Percentiles rank a stretch among this genome's conserved stretches.
Evolutionary conservation across 2,113 vertebrate genomes (phyloP).

Genomic region (Perognathus longimembris): DNA sequence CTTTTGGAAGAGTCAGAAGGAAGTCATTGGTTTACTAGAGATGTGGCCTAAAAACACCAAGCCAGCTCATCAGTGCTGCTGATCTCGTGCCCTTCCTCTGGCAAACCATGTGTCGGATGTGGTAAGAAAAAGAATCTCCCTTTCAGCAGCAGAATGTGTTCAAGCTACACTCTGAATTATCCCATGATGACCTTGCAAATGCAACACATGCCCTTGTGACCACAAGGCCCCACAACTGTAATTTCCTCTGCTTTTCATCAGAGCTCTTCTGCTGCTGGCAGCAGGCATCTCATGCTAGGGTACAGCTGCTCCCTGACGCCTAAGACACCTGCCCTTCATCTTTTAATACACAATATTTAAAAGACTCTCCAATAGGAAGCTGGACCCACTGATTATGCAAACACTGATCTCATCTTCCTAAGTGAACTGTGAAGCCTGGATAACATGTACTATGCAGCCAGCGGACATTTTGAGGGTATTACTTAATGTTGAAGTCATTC

Average conservation of each 20-base stretch:
- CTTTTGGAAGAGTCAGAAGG: conserved; percentile 70
- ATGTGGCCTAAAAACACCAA: conserved; percentile 70
- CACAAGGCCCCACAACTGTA: conserved; percentile 71
- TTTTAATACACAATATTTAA: background rate
- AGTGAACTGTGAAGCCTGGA: conserved; percentile 41
- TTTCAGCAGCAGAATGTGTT: conserved; percentile 75
- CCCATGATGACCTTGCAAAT: conserved; percentile 79
- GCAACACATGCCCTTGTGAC: conserved; percentile 78
- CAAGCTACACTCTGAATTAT: conserved; percentile 73
- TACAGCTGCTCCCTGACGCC: conserved; percentile 29
- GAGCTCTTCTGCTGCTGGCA: conserved; percentile 28
- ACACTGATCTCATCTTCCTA: conserved; percentile 50
- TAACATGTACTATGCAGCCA: conserved; percentile 30
- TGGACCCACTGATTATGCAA: background rate
- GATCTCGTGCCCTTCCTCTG: conserved; percentile 80
- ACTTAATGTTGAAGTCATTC: conserved; percentile 77
- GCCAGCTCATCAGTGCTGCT: conserved; percentile 74
- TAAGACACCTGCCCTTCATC: conserved; percentile 37
- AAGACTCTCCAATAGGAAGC: conserved; percentile 32
- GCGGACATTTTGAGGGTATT: conserved; percentile 29
- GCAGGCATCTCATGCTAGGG: background rate
- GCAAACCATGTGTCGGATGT: conserved; percentile 81
- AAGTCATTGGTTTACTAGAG: conserved; percentile 76
- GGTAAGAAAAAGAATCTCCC: conserved; percentile 72
- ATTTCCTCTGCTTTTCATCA: conserved; percentile 77